Percentiles rank a stretch among this genome's conserved stretches.
These are phyloP conservation scores for Aphelocoma californica DNA, from an alignment of 2,797 vertebrate species.

Conservation along the genomic window DNA sequence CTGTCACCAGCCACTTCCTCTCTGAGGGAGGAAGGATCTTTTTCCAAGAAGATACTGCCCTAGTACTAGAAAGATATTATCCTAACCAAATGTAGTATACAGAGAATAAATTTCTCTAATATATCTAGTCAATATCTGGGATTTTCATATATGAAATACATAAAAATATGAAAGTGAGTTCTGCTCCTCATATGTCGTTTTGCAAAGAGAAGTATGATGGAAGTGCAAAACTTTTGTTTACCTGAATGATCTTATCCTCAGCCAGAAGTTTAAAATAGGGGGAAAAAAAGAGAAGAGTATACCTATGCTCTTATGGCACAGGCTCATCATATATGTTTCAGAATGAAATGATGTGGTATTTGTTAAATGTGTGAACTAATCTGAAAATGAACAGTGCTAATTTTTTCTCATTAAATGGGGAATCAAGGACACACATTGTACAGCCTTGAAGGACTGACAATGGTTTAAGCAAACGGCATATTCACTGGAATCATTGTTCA, in stretches of 20 bases:
- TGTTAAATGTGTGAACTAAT: neutral
- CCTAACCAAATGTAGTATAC: neutral
- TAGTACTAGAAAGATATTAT: neutral
- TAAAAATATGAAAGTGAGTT: neutral
- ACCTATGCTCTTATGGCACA: neutral
- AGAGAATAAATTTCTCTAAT: neutral
- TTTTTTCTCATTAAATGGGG: neutral
- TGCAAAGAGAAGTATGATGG: neutral
- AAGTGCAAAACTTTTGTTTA: neutral
- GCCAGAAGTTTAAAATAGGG: neutral
- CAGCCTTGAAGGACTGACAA: neutral
- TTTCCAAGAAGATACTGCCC: neutral
- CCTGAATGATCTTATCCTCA: neutral
- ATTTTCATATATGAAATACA: neutral
- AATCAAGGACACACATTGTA: neutral
- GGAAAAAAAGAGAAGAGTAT: rapidly evolving
- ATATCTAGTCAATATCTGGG: neutral
- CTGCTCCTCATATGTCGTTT: neutral
- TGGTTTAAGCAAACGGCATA: neutral
- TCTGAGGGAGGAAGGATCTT: neutral
- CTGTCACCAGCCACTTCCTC: neutral
- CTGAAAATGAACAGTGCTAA: neutral
- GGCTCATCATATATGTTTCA: neutral
- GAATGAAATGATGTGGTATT: neutral
- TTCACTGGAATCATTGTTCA: neutral